Evolutionary conservation across 2,797 vertebrate genomes (phyloP).

Genomic region (Siniperca obscura): DNA sequence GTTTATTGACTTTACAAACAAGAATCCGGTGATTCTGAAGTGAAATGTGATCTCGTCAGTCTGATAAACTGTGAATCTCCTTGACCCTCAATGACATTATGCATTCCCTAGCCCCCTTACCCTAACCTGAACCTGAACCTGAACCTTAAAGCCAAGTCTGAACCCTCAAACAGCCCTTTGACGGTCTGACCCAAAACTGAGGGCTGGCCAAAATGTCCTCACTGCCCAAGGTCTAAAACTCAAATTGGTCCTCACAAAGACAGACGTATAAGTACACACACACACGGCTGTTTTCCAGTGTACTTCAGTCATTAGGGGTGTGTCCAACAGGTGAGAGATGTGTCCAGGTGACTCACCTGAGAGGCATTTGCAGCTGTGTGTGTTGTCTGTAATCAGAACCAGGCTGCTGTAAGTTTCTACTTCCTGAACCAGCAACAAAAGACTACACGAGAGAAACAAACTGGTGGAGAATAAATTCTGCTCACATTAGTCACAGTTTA

Average conservation of each 20-base stretch:
- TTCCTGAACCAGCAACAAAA: neutral
- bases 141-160: too few species aligned
- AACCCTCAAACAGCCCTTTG: too few species aligned
- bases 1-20: neutral
- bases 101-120: too few species aligned
- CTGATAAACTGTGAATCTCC: neutral
- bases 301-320: neutral
- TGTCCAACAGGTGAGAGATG: conserved; percentile 36
- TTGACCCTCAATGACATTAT: neutral
- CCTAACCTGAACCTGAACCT: too few species aligned
- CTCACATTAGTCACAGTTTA: neutral
- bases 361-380: conserved; percentile 37
- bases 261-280: neutral
- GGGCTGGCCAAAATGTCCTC: too few species aligned
- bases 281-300: neutral
- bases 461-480: neutral
- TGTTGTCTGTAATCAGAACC: conserved; percentile 32
- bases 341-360: conserved; percentile 39
- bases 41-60: neutral
- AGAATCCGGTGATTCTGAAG: neutral
- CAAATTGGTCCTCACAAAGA: too few species aligned
- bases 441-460: neutral
- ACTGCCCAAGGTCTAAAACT: too few species aligned
- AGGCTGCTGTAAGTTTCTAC: neutral
- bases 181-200: too few species aligned